A percentile compares a stretch with the other conserved stretches of the same genome.
These are phyloP conservation scores for Cheilosia variabilis DNA, from an alignment of 2,888 invertebrate species.

Conservation along the genomic window DNA sequence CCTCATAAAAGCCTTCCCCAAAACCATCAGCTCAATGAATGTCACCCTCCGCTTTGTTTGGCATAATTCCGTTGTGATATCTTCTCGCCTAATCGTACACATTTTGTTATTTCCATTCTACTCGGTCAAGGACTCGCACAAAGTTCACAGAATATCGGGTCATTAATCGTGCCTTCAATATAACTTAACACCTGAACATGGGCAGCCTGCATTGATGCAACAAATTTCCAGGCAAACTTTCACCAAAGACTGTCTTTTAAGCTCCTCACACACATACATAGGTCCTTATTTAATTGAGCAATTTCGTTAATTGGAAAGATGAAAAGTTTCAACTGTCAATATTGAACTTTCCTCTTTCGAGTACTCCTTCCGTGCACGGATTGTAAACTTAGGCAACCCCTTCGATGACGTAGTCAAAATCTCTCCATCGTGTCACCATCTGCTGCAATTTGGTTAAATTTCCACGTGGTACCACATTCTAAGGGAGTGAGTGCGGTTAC, in stretches of 20 bases:
- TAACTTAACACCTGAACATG: no score
- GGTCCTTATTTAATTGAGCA: conserved; percentile 66
- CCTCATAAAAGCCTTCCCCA: no score
- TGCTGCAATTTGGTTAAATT: conserved; percentile 40
- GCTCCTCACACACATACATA: conserved; percentile 4
- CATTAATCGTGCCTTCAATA: no score
- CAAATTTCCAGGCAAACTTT: no score
- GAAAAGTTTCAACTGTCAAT: conserved; percentile 70
- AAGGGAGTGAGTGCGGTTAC: background rate
- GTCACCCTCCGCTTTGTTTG: no score
- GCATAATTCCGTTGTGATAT: no score
- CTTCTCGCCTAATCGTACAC: no score
- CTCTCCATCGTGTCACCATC: conserved; percentile 42
- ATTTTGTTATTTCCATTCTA: no score
- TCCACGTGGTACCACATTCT: conserved; percentile 9
- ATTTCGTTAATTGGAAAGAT: conserved; percentile 67
- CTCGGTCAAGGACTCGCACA: no score
- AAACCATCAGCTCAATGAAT: no score
- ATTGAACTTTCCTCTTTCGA: conserved; percentile 66
- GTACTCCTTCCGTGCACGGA: background rate
- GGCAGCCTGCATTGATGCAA: no score
- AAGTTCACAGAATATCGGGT: no score
- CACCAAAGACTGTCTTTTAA: background rate
- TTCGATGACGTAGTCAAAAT: conserved; percentile 38
- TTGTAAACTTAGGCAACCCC: conserved; percentile 38